Base-by-base conservation (phyloP, 1,140 invertebrate genomes). In the Drosophila ambigua region DNA sequence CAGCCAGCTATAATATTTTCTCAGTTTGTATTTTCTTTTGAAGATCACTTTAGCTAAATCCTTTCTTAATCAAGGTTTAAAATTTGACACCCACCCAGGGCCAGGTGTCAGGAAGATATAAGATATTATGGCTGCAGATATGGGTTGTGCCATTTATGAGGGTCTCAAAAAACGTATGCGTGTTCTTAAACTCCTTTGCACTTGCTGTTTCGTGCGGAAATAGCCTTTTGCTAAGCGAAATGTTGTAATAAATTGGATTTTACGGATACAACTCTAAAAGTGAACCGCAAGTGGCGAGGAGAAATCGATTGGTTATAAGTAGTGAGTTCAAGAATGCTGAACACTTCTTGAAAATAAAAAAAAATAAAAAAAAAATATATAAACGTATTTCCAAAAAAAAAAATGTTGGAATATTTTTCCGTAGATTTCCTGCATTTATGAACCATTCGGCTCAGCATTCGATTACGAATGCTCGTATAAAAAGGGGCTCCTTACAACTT, bases 121-220 rank as follows among this genome's bases (percentile, higher is more conserved):
- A n/a, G 45, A 45, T 67, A 35, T 51, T 58, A 50, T 20, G 15
- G 11, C 44, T 66, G 23, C 13, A 41, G 31, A 45, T 59, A 41
- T 39, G 41, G 48, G 41, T 43, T 49, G 8, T 53, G 65, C 64
- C 54, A 52, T 60, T 60, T 73, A 62, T 73, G 44, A 71, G 13
- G 69, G 57, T 71, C 51, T 11, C 31, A 50, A 45, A 71, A 62
- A 55, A 63, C 62, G 55, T 71, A 62, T 62, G 45, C 46, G 23
- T 45, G 31, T 35, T 6, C 16, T 23, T 62, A 49, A 61, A 41
- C 23, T 53, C 15, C 24, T 26, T 16, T 51, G 51, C 6, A n/a
- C 28, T 46, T 55, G 3, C 57, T 31, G 26, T 6, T 26, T 45
- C 6, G 13, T 9, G 2, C 15, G 13, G n/a, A n/a, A n/a, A n/a